Evolutionary conservation across 2,797 vertebrate species (phyloP).

Genomic region (Scolopax rusticola): DNA sequence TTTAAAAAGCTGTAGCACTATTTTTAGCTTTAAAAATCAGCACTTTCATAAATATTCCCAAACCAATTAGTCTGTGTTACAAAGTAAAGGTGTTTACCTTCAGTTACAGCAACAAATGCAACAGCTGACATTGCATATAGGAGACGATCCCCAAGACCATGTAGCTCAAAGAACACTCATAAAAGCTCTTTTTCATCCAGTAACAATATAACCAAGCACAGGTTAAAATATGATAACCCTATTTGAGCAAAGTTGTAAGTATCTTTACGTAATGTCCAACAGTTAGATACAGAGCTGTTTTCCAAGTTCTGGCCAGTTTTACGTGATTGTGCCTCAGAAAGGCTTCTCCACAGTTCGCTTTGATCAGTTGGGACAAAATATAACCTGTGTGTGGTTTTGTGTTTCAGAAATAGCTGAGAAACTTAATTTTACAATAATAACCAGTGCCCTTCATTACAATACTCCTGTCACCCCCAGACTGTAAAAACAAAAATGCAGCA

Average conservation of each 20-base stretch:
- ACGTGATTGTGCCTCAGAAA: not conserved
- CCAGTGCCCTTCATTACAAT: rapidly evolving
- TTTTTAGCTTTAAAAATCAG: conserved; percentile 83
- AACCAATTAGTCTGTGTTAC: conserved; percentile 78
- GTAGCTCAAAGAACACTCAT: not conserved
- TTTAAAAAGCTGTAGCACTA: conserved; percentile 67
- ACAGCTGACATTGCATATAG: not conserved
- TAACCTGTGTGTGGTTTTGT: rapidly evolving
- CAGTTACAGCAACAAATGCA: conserved; percentile 42
- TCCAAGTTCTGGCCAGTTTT: not conserved
- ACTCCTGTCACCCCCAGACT: not conserved
- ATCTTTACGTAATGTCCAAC: not conserved
- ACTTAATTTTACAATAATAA: rapidly evolving
- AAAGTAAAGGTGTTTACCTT: conserved; percentile 75
- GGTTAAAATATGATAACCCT: not conserved
- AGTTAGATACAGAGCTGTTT: not conserved
- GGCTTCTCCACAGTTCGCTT: not conserved
- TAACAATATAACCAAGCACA: not conserved
- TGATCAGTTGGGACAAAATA: not conserved
- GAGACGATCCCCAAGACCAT: not conserved
- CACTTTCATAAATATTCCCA: conserved; percentile 82
- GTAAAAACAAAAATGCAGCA: not conserved
- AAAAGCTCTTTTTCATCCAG: not conserved
- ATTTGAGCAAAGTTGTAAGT: not conserved
- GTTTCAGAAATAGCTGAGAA: not conserved